Conservation (phyloP, 1,140 invertebrate species). For the Centruroides vittatus region DNA sequence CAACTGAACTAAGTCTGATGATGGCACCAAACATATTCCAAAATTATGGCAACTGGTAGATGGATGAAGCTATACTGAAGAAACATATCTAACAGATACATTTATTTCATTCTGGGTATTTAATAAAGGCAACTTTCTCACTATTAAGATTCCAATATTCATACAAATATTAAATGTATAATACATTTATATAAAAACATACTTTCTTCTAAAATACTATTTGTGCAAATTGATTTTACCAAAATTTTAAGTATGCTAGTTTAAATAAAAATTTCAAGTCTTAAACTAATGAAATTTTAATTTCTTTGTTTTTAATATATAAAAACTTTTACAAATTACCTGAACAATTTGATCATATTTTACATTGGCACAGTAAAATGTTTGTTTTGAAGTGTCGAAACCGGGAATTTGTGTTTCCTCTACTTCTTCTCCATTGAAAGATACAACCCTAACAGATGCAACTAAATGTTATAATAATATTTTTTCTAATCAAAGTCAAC, state of each 20-base stretch:
- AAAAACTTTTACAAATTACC: slow-evolving; percentile 1
- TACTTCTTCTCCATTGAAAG: slow-evolving; percentile 83
- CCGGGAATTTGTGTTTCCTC: slow-evolving; percentile 82
- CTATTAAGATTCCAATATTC: too few species aligned
- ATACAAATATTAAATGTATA: too few species aligned
- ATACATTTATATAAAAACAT: too few species aligned
- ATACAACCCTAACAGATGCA: slow-evolving; percentile 47
- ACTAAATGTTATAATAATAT: background rate
- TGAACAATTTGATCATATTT: slow-evolving; percentile 52
- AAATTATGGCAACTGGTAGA: too few species aligned
- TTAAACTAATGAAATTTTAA: slow-evolving; percentile 9
- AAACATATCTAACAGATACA: too few species aligned
- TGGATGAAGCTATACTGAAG: too few species aligned
- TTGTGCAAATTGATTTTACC: background rate
- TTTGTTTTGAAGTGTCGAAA: slow-evolving; percentile 79
- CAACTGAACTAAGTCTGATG: too few species aligned
- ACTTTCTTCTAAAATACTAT: background rate
- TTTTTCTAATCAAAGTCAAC: too few species aligned
- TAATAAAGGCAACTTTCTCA: too few species aligned
- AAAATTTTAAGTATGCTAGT: background rate
- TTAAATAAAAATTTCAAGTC: background rate
- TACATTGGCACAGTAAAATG: slow-evolving; percentile 85
- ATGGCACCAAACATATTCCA: too few species aligned
- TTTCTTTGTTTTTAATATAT: background rate
- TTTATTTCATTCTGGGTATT: too few species aligned